Percentiles rank a stretch among this genome's conserved stretches.
Conservation (phyloP, 2,797 vertebrate species). For the Clamator glandarius region DNA sequence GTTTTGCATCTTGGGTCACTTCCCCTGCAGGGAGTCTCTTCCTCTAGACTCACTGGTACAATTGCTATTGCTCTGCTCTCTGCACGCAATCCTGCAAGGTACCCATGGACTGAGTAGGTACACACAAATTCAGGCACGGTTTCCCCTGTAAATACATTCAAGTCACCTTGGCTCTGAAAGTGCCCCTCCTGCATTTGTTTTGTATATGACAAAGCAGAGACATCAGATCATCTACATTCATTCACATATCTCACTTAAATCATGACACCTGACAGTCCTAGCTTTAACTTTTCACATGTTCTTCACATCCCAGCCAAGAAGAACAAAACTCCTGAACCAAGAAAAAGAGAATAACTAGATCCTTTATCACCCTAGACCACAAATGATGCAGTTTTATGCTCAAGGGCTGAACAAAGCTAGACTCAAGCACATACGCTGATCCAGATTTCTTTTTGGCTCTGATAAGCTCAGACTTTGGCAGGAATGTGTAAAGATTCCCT, state of each 20-base stretch:
- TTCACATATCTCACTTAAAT: neutral
- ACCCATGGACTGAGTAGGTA: neutral
- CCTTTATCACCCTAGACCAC: neutral
- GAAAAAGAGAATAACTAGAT: neutral
- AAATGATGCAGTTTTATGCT: neutral
- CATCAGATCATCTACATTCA: neutral
- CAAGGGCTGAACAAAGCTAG: neutral
- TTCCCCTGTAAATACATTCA: neutral
- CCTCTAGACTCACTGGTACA: neutral
- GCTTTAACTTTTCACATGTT: neutral
- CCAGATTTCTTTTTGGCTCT: conserved; percentile 24
- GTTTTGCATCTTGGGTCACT: neutral
- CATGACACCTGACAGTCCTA: neutral
- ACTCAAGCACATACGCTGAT: neutral
- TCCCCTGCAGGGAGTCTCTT: neutral
- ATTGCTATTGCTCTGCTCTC: neutral
- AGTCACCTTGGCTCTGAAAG: neutral
- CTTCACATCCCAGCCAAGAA: neutral
- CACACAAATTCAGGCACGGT: neutral
- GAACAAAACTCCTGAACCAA: neutral
- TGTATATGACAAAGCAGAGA: neutral
- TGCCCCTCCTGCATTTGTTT: neutral
- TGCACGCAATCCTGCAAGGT: too few species aligned
- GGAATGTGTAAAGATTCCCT: neutral
- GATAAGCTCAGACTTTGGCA: conserved; percentile 22